A percentile compares a stretch with the other conserved stretches of the same genome.
Conservation (phyloP, 2,797 vertebrate species). For the Capromys pilorides region DNA sequence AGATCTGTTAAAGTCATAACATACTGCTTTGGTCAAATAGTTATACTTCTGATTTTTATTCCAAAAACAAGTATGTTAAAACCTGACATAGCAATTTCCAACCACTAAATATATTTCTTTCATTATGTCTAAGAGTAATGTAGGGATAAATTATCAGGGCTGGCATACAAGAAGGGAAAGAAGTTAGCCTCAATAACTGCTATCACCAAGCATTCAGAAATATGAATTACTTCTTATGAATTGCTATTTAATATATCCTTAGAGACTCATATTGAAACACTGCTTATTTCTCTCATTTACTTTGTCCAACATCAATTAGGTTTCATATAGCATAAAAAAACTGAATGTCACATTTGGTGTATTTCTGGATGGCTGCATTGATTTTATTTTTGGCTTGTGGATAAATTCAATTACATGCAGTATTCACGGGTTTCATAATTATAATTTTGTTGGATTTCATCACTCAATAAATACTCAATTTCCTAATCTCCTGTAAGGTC, state of each 20-base stretch:
- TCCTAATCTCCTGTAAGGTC: slow-evolving; percentile 82
- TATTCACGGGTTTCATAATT: slow-evolving; percentile 80
- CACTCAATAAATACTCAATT: slow-evolving; percentile 81
- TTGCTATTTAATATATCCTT: slow-evolving; percentile 78
- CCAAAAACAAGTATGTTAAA: slow-evolving; percentile 69
- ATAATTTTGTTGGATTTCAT: slow-evolving; percentile 82
- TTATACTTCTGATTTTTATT: slow-evolving; percentile 61
- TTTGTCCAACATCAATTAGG: slow-evolving; percentile 82
- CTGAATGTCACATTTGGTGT: slow-evolving; percentile 85
- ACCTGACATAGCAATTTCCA: slow-evolving; percentile 55
- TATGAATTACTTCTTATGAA: slow-evolving; percentile 80
- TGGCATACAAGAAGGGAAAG: slow-evolving; percentile 51
- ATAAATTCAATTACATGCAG: slow-evolving; percentile 84
- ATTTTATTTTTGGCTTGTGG: slow-evolving; percentile 82
- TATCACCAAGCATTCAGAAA: slow-evolving; percentile 66
- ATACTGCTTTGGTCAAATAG: slow-evolving; percentile 51
- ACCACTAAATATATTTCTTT: slow-evolving; percentile 64
- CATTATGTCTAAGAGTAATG: slow-evolving; percentile 43
- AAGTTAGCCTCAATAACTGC: slow-evolving; percentile 62
- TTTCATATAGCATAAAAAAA: slow-evolving; percentile 85
- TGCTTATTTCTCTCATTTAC: slow-evolving; percentile 82
- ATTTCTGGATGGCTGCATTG: slow-evolving; percentile 85
- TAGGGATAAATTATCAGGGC: slow-evolving; percentile 53
- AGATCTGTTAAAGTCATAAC: slow-evolving; percentile 55
- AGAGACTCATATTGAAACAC: slow-evolving; percentile 74